Base-by-base conservation (phyloP, 1,140 invertebrate species). In the Tigriopus japonicus region DNA sequence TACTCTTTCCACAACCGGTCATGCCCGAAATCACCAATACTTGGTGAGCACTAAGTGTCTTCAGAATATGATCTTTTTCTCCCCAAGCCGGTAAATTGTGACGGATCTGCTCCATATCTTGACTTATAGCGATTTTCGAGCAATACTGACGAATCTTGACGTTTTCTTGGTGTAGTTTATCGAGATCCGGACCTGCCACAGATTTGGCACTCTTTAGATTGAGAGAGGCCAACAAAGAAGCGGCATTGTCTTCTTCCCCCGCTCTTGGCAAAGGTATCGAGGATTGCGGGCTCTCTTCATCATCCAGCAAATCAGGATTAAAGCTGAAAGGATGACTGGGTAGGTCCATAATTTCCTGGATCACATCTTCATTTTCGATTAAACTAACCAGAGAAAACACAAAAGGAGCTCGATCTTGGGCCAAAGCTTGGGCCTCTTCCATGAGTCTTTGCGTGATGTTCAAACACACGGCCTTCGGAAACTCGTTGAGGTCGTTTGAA, bases 11-110 rank as follows among this genome's bases (percentile, higher is more conserved):
- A 69, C 77, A 79, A 6, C 90, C 90, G 3, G 90, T 94, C 59
- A 83, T 83, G 21, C 92, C 92, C 71, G 90, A 83, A 62, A 97
- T 83, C 13, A 97, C 80, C 1, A 85, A 72, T 60, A 63, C 13
- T 17, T 19, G 42, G 45, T 62, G 1, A 28, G 54, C 40, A 19
- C 23, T 21, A 15, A 62, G 23, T 13, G 45, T 14, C 7, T 28
- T 15, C 54, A 19, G 24, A 52, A 62, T 53, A n/a, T 51, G 19
- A 14, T 23, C 42, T 23, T 45, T 60, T 7, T 23, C 56, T 6
- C 21, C 42, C 23, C 19, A 53, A 10, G 42, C 58, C 10, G 24
- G 35, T 6, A 43, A 52, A 56, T 15, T 42, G 2, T 15, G 9
- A 40, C 6, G 19, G 35, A 12, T 49, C 17, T 40, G n/a, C 23